These are phyloP conservation scores for Diabrotica undecimpunctata DNA, from an alignment of 1,140 invertebrate species.

Conservation along the genomic window DNA sequence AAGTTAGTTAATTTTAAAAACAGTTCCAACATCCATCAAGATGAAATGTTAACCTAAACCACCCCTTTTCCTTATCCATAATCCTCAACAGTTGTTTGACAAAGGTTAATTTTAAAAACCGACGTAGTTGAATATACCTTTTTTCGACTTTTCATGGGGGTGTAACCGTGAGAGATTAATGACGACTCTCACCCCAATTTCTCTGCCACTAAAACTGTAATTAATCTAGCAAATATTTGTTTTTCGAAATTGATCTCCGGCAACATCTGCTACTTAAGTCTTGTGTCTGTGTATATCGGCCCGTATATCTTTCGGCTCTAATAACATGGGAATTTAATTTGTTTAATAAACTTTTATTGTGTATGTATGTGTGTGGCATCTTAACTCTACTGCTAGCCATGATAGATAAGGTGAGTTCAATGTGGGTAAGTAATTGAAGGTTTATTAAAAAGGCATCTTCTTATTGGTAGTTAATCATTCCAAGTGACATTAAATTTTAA, in stretches of 20 bases:
- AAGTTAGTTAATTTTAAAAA: too few species aligned
- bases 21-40: neutral
- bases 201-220: neutral
- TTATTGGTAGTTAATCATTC: too few species aligned
- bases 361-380: neutral
- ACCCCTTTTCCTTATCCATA: neutral
- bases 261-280: neutral
- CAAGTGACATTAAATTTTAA: too few species aligned
- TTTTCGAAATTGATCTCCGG: neutral
- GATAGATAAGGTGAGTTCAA: neutral
- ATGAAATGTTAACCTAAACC: neutral
- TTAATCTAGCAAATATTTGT: slow-evolving; percentile 3
- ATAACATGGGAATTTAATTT: neutral
- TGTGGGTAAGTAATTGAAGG: neutral
- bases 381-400: neutral
- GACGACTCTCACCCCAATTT: neutral
- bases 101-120: slow-evolving; percentile 1
- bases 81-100: slow-evolving; percentile 2
- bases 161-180: neutral
- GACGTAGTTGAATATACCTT: neutral
- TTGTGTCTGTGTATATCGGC: neutral
- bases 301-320: neutral
- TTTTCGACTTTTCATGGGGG: neutral
- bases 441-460: neutral
- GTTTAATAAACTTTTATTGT: neutral